These are phyloP conservation scores for Drosophila anomalata DNA, from an alignment of 2,888 invertebrate species.

Conservation along the genomic window DNA sequence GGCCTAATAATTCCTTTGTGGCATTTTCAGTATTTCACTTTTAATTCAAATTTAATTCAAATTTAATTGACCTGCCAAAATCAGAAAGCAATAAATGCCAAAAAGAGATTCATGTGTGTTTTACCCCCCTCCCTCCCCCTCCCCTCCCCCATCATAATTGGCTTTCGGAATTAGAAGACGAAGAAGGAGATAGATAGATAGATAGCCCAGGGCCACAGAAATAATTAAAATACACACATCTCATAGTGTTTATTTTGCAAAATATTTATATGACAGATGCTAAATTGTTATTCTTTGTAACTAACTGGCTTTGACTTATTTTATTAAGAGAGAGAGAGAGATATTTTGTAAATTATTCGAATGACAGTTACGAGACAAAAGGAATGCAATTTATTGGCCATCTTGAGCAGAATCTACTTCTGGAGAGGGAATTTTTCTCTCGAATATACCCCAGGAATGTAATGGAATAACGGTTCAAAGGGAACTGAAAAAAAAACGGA, in stretches of 20 bases:
- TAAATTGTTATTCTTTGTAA: too few relatives aligned
- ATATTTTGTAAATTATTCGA: background rate
- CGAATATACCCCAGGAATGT: background rate
- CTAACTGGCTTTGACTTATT: too few relatives aligned
- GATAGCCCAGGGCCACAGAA: background rate
- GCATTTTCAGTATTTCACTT: background rate
- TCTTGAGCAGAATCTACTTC: too few relatives aligned
- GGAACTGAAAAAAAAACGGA: background rate
- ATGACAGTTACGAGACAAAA: too few relatives aligned
- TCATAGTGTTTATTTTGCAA: background rate
- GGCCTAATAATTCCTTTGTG: background rate
- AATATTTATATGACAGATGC: background rate
- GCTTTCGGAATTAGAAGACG: background rate
- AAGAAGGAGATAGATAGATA: too few relatives aligned
- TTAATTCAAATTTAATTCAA: background rate
- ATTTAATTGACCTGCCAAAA: constrained; percentile 4
- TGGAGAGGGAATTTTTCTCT: too few relatives aligned
- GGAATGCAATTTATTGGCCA: too few relatives aligned
- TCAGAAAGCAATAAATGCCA: background rate
- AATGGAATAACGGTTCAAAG: constrained; percentile 18
- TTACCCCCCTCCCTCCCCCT: too few relatives aligned
- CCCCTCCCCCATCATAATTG: background rate
- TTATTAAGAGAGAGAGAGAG: too few relatives aligned
- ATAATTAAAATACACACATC: background rate
- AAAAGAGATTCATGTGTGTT: background rate